phyloP scores from a whole-genome alignment of 2,888 invertebrate genomes.

The Noctua pronuba region DNA sequence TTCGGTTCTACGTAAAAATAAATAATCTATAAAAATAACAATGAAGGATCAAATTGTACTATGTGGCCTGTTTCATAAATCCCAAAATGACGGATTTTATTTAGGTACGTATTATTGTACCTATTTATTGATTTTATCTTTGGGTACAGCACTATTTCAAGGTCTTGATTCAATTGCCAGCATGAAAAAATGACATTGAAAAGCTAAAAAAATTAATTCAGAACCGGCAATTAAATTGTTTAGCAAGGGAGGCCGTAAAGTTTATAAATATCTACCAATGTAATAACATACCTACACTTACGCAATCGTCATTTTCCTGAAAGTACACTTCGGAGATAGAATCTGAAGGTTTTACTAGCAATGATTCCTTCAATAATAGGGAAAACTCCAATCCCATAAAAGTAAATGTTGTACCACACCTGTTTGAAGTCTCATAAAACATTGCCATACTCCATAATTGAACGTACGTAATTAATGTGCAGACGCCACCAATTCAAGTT shows the following conservation, averaged over 20 bases:
- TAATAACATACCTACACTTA: background rate
- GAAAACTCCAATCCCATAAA: background rate
- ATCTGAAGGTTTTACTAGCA: background rate
- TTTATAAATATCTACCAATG: background rate
- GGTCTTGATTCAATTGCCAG: conserved; percentile 17
- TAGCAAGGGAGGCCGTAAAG: background rate
- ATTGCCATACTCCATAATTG: conserved; percentile 2
- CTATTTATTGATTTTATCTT: background rate
- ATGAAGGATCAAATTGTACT: background rate
- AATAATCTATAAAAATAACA: conserved; percentile 1
- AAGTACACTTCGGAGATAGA: background rate
- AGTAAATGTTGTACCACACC: background rate
- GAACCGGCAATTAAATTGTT: background rate
- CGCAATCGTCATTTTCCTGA: background rate
- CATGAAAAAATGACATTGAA: background rate
- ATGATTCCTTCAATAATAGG: background rate
- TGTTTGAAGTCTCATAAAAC: background rate
- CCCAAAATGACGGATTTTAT: background rate
- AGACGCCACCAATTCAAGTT: no score
- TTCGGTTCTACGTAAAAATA: no score
- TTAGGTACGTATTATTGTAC: background rate
- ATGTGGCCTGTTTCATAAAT: background rate
- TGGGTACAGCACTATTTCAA: conserved; percentile 3
- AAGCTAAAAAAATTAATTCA: background rate
- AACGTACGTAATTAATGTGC: background rate